A percentile compares a stretch with the other conserved stretches of the same genome.
phyloP scores from a whole-genome alignment of 2,113 vertebrate genomes.

The Sigmodon hispidus region DNA sequence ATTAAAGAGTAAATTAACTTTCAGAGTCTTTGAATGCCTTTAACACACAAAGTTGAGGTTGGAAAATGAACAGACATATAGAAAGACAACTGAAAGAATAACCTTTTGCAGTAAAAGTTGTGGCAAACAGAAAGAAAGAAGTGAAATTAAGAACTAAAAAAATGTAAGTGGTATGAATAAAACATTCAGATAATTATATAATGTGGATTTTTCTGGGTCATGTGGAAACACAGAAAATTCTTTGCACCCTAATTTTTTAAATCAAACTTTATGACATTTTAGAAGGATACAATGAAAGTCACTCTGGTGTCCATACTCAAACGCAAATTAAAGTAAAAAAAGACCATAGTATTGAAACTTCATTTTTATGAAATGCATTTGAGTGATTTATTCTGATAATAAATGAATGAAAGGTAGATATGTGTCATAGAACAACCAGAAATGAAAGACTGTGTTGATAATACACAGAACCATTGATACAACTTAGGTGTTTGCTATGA shows the following conservation, averaged over 20 bases:
- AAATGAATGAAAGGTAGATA: neutral
- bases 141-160: neutral
- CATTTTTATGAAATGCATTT: neutral
- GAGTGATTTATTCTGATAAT: neutral
- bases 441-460: neutral
- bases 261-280: neutral
- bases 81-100: neutral
- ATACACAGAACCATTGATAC: neutral
- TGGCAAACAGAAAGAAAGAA: conserved; percentile 4
- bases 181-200: neutral
- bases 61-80: neutral
- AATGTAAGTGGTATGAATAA: neutral
- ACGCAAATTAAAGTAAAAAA: neutral
- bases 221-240: neutral
- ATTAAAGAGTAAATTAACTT: conserved; percentile 5
- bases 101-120: neutral
- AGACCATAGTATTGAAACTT: neutral
- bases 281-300: neutral
- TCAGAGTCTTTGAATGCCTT: neutral
- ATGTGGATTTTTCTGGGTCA: neutral
- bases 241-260: neutral
- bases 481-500: neutral
- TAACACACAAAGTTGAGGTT: neutral
- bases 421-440: neutral
- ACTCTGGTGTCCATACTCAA: neutral